Base-by-base conservation (phyloP, 2,888 invertebrate genomes). In the Epinotia ramella region DNA sequence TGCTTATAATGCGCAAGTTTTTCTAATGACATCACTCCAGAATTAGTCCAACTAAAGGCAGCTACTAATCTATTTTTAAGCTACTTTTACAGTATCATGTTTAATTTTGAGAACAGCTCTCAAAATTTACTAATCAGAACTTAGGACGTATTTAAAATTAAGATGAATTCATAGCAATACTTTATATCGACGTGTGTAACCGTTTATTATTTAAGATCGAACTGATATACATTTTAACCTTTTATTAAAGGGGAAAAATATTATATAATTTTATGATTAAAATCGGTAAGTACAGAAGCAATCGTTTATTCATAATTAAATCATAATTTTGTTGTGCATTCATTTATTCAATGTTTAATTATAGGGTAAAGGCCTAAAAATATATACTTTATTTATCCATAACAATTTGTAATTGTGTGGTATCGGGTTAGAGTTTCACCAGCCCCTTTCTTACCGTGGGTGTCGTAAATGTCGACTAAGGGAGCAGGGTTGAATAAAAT, bases 101-200 rank as follows among this genome's bases (percentile, higher is more conserved):
- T 24, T 44, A 46, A 12, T 63, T 56, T 56, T n/a, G 16, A 68
- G 70, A 16, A 60, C 75, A 75, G 75, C 75, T 75, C 75, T 71
- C 75, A 75, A 75, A 71, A 66, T 60, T 65, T 24, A 70, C 65
- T 75, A 70, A 63, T 75, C 70, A 53, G 59, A 57, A 18, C 7
- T 70, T 70, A 60, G 65, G 71, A 53, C 62, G 57, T 62, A 68
- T 56, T 28, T 69, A 69, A 20, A 4, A 44, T 24, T 75, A 74
- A 74, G 65, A 69, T 7, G 44, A 40, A 53, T 66, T 33, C 60
- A 71, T 66, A 75, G 75, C 75, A 71, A 75, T 75, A 75, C 64
- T 28, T 46, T 66, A 33, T 64, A 70, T 59, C 18, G 62, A 60
- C 46, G 16, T 46, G 24, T 65, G 72, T 65, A 72, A 56, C 72